These are phyloP conservation scores for Hippopotamus amphibius DNA, from an alignment of 2,113 vertebrate genomes.

Conservation along the genomic window DNA sequence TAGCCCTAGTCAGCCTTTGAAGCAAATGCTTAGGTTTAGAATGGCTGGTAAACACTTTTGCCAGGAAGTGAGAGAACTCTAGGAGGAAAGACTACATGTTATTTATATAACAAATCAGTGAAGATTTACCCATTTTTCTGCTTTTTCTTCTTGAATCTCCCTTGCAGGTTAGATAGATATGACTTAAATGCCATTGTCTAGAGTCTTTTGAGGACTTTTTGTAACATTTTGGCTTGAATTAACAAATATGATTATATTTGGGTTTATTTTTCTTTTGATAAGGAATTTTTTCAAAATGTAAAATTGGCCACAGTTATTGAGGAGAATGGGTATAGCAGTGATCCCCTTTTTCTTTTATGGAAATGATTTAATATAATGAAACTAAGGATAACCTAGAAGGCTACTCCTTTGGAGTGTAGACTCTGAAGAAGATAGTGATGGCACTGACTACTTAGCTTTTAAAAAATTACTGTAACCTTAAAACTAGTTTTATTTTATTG, in stretches of 20 bases:
- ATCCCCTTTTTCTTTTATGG: background rate
- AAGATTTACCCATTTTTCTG: background rate
- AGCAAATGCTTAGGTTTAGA: slow-evolving; percentile 5
- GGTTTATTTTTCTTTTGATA: slow-evolving; percentile 33
- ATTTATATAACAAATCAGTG: background rate
- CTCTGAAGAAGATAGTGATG: background rate
- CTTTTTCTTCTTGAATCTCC: background rate
- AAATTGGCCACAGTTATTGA: background rate
- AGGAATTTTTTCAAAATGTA: slow-evolving; percentile 5
- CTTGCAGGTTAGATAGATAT: background rate
- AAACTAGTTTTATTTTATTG: slow-evolving; percentile 5
- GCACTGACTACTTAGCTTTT: background rate
- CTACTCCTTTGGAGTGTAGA: background rate
- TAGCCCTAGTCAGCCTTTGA: slow-evolving; percentile 27
- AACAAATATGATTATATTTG: slow-evolving; percentile 22
- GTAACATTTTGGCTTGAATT: background rate
- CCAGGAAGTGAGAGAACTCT: background rate
- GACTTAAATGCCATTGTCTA: background rate
- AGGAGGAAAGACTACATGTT: slow-evolving; percentile 1
- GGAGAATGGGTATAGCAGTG: background rate
- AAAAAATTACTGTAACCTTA: background rate
- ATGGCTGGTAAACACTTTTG: background rate
- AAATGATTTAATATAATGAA: slow-evolving; percentile 7
- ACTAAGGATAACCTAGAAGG: background rate
- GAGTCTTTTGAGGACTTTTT: background rate